Evolutionary conservation across 2,797 vertebrate genomes (phyloP).

Genomic region (Anguilla megastoma): DNA sequence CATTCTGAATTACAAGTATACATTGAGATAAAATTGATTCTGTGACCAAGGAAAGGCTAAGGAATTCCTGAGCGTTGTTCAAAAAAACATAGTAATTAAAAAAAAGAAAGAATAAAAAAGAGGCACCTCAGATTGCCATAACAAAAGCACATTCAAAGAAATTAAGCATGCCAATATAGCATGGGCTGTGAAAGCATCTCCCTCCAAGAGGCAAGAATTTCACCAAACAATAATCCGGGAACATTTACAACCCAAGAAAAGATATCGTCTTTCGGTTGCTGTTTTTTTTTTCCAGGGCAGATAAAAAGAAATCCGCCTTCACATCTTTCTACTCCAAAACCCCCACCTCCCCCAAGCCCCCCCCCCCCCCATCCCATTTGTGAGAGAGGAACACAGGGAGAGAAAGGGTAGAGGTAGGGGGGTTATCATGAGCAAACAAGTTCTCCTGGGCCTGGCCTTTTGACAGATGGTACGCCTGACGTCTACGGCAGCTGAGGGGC

Average conservation of each 20-base stretch:
- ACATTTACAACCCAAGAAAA: not conserved
- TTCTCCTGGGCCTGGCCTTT: not conserved
- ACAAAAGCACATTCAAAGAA: not conserved
- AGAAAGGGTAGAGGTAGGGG: not conserved
- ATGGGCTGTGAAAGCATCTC: not conserved
- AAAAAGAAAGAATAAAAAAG: not conserved
- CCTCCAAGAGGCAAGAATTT: not conserved
- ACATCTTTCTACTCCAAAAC: not conserved
- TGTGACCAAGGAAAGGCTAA: not conserved
- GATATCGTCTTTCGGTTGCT: not conserved
- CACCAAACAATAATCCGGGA: not conserved
- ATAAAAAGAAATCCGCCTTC: not conserved
- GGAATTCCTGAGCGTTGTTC: not conserved
- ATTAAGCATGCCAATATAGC: not conserved
- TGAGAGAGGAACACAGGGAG: not conserved
- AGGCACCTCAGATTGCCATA: not conserved
- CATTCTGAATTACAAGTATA: not conserved
- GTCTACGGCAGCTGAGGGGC: not conserved
- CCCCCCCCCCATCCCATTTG: not conserved
- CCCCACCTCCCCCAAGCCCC: not conserved
- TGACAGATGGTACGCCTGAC: not conserved
- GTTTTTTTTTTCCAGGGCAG: not conserved
- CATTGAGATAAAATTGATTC: not conserved
- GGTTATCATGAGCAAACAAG: conserved; percentile 8
- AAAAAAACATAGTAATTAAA: not conserved